Evolutionary conservation across 2,797 vertebrate species (phyloP).

Genomic region (Pogonophryne albipinna): DNA sequence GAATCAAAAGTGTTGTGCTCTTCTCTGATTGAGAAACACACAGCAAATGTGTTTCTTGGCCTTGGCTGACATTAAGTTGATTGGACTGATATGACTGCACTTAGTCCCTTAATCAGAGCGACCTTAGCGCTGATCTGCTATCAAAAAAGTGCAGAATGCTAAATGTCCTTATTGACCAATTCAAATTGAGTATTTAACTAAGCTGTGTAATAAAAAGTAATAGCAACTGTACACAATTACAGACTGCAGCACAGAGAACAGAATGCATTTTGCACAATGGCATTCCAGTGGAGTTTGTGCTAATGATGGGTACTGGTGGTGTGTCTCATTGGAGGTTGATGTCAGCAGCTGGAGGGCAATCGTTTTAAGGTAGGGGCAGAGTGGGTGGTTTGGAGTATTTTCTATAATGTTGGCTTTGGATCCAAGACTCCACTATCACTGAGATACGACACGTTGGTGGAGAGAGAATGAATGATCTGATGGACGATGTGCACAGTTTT

Average conservation of each 20-base stretch:
- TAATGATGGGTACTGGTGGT: constrained; percentile 9
- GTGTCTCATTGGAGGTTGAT: constrained; percentile 1
- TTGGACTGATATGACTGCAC: too few species aligned
- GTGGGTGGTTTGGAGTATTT: neutral
- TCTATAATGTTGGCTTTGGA: neutral
- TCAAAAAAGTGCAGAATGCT: too few species aligned
- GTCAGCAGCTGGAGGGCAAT: neutral
- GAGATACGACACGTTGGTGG: neutral
- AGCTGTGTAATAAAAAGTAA: too few species aligned
- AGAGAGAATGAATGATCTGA: constrained; percentile 10
- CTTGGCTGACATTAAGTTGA: too few species aligned
- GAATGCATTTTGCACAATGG: neutral
- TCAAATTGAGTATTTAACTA: too few species aligned
- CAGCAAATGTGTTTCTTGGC: too few species aligned
- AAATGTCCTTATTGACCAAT: too few species aligned
- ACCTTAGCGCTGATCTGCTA: too few species aligned
- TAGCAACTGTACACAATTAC: neutral
- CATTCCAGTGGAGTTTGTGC: constrained; percentile 10
- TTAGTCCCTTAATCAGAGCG: too few species aligned
- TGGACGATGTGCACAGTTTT: constrained; percentile 9
- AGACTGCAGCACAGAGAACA: neutral
- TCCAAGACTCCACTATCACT: neutral
- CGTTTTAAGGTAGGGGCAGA: neutral
- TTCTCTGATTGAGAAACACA: too few species aligned
- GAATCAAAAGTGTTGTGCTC: too few species aligned